phyloP scores from a whole-genome alignment of 1,140 invertebrate genomes.

The Drusus annulatus region DNA sequence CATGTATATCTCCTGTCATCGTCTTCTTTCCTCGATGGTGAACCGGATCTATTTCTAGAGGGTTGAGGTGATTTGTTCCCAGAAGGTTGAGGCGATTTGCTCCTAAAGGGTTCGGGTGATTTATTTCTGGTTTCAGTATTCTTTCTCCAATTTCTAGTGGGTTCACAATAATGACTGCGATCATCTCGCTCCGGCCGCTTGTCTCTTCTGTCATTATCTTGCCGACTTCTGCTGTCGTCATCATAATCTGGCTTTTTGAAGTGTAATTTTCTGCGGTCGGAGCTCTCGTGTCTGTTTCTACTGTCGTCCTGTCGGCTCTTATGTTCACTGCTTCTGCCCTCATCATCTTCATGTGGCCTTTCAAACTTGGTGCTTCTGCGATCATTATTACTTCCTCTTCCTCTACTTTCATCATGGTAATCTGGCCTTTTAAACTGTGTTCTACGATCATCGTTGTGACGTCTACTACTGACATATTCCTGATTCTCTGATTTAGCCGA shows the following conservation, averaged over 20 bases:
- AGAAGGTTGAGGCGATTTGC: too few species aligned
- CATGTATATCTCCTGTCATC: slow-evolving; percentile 50
- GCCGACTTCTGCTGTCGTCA: slow-evolving; percentile 60
- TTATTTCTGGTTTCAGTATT: slow-evolving; percentile 32
- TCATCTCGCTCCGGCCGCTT: slow-evolving; percentile 46
- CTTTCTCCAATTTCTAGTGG: slow-evolving; percentile 52
- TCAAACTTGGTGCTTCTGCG: slow-evolving; percentile 41
- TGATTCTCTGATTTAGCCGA: background rate
- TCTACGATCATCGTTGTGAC: background rate
- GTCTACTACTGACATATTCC: background rate
- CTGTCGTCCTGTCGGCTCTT: background rate
- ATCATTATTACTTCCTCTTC: background rate
- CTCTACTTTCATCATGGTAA: slow-evolving; percentile 59
- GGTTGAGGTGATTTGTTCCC: background rate
- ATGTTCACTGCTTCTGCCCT: slow-evolving; percentile 37
- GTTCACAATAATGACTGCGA: slow-evolving; percentile 42
- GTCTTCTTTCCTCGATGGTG: slow-evolving; percentile 43
- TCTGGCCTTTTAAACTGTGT: slow-evolving; percentile 71
- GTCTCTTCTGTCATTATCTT: slow-evolving; percentile 48
- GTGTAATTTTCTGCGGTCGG: slow-evolving; percentile 51
- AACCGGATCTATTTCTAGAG: background rate
- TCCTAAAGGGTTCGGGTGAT: too few species aligned
- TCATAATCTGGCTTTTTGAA: slow-evolving; percentile 66
- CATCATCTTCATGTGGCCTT: slow-evolving; percentile 65
- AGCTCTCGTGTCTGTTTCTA: background rate